Conservation (phyloP, 2,113 vertebrate species). For the Natator depressus region DNA sequence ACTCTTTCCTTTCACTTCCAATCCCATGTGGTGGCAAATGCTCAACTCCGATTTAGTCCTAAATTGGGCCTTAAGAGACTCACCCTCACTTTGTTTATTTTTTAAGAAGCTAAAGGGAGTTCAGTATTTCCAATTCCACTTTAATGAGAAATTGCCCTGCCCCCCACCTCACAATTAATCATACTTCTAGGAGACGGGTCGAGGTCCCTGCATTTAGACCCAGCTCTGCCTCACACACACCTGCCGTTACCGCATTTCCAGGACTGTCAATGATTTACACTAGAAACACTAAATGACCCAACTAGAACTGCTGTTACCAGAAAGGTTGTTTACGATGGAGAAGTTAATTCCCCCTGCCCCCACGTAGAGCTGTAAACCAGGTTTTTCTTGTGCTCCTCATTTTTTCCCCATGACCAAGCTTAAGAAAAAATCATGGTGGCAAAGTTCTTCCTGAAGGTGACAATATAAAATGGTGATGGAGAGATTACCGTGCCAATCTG, state of each 20-base stretch:
- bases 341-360: neutral
- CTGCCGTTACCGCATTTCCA: fast-evolving
- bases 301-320: neutral
- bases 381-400: neutral
- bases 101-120: neutral
- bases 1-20: neutral
- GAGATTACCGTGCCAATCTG: neutral
- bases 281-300: slow-evolving; percentile 16
- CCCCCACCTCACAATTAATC: neutral
- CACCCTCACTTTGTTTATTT: neutral
- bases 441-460: neutral
- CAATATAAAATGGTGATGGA: neutral
- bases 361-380: neutral
- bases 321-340: fast-evolving
- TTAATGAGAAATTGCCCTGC: neutral
- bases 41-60: neutral
- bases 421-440: neutral
- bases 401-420: neutral
- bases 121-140: neutral
- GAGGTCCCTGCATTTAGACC: neutral
- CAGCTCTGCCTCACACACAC: fast-evolving
- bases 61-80: neutral
- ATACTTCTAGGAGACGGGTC: neutral
- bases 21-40: neutral
- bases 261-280: slow-evolving; percentile 52